phyloP scores from a whole-genome alignment of 2,113 vertebrate genomes.

The Anguilla rostrata region DNA sequence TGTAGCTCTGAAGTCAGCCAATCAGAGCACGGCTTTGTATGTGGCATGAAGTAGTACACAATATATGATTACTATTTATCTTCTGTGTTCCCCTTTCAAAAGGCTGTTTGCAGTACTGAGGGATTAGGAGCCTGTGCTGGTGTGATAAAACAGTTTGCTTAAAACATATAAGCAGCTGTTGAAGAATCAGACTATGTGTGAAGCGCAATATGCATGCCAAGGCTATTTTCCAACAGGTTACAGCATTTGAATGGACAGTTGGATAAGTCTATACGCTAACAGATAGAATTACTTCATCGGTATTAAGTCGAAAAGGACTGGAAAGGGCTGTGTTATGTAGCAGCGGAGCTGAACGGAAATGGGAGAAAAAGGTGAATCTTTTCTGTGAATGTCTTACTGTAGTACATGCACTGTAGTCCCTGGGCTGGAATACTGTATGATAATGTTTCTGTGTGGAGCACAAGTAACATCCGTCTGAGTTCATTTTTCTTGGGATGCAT shows the following conservation, averaged over 20 bases:
- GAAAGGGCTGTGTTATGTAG: not conserved
- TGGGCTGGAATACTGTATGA: not conserved
- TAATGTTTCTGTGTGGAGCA: conserved; percentile 27
- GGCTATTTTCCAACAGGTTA: conserved; percentile 35
- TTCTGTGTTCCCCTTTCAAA: conserved; percentile 49
- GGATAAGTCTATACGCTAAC: conserved; percentile 12
- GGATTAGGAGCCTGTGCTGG: conserved; percentile 52
- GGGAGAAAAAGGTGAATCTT: not conserved
- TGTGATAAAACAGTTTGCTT: conserved; percentile 53
- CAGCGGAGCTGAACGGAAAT: not conserved
- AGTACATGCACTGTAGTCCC: conserved; percentile 18
- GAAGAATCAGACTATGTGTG: conserved; percentile 32
- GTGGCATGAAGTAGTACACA: conserved; percentile 31
- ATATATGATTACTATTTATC: conserved; percentile 53
- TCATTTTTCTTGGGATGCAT: conserved; percentile 52
- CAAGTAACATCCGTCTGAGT: conserved; percentile 46
- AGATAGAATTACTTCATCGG: conserved; percentile 18
- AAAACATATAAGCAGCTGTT: conserved; percentile 44
- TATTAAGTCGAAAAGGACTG: conserved; percentile 25
- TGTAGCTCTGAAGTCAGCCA: conserved; percentile 24
- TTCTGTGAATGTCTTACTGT: conserved; percentile 23
- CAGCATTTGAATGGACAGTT: conserved; percentile 28
- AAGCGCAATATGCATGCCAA: conserved; percentile 29
- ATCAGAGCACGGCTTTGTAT: conserved; percentile 21
- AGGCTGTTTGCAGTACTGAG: conserved; percentile 49